Conservation (phyloP, 2,113 vertebrate species). For the Trematomus loennbergii region DNA sequence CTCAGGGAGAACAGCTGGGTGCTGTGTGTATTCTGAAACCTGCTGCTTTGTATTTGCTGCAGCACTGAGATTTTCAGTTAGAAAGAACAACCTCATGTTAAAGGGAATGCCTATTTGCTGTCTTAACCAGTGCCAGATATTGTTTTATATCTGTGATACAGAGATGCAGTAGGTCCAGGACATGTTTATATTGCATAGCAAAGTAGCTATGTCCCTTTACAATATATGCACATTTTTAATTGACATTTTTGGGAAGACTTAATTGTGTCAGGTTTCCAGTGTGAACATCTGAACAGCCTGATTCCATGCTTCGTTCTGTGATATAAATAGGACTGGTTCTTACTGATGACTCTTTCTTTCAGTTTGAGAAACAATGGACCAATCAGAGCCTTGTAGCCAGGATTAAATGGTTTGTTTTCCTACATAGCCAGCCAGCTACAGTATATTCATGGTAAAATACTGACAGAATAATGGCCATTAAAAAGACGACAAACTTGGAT, state of each 20-base stretch:
- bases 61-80: neutral
- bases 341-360: neutral
- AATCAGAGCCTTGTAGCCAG: neutral
- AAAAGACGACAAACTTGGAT: too few species aligned
- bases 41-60: neutral
- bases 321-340: neutral
- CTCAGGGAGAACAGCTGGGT: constrained; percentile 5
- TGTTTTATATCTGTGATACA: neutral
- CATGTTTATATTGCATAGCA: neutral
- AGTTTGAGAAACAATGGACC: neutral
- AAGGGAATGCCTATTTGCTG: neutral
- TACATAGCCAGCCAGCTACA: neutral
- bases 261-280: neutral
- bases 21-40: neutral
- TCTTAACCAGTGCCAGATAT: neutral
- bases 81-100: neutral
- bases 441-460: neutral
- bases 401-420: neutral
- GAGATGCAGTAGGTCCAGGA: neutral
- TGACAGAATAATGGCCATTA: neutral
- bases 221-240: too few species aligned
- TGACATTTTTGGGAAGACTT: neutral
- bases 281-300: neutral
- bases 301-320: neutral
- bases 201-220: neutral